Percentiles rank a stretch among this genome's conserved stretches.
These are phyloP conservation scores for Dendrocincla fuliginosa DNA, from an alignment of 2,797 vertebrate species.

Conservation along the genomic window DNA sequence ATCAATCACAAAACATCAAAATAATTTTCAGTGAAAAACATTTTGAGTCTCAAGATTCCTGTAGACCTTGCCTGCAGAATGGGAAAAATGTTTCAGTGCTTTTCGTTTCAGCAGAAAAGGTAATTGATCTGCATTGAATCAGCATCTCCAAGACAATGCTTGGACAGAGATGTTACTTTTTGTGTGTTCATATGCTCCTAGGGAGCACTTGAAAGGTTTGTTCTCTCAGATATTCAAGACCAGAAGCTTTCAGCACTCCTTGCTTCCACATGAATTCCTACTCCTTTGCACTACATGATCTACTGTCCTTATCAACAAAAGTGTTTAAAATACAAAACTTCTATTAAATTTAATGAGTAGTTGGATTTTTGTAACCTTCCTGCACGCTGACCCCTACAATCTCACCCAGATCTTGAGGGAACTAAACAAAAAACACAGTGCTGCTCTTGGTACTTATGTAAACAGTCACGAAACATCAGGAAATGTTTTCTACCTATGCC, in stretches of 20 bases:
- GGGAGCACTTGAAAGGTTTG: background rate
- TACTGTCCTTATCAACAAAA: background rate
- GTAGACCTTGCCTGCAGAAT: background rate
- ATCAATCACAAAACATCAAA: background rate
- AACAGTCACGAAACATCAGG: background rate
- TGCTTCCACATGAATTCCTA: background rate
- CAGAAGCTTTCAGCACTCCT: background rate
- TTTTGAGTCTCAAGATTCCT: background rate
- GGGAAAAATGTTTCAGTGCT: background rate
- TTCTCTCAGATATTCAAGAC: background rate
- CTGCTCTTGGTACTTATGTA: background rate
- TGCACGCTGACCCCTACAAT: background rate
- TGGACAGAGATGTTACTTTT: background rate
- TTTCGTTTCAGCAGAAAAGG: background rate
- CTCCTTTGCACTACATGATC: background rate
- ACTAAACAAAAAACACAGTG: background rate
- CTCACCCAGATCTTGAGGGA: background rate
- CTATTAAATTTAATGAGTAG: background rate
- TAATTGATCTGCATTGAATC: background rate
- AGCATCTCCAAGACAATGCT: background rate
- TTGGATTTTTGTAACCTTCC: background rate
- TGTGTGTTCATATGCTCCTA: background rate
- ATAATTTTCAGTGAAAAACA: background rate
- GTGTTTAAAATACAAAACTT: background rate
- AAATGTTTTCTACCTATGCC: background rate